Evolutionary conservation across 2,113 vertebrate species (phyloP), one percentile per base, ranked within the genome.

Genomic region (Colaptes auratus): DNA sequence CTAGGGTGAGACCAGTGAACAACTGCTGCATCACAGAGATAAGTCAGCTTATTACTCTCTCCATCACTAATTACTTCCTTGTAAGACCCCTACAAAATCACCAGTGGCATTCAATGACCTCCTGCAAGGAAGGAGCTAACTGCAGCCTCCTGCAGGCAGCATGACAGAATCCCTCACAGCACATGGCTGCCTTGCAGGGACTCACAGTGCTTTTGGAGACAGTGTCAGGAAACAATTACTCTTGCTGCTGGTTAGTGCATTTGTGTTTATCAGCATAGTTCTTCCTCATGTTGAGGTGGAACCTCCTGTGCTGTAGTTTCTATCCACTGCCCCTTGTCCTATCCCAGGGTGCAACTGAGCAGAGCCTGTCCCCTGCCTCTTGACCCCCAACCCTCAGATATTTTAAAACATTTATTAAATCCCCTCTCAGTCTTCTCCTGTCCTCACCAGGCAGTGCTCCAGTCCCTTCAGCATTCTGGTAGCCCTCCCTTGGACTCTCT

Each of bases 141-240:
- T 6, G 3, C 25, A 27, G 70, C n/a, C 33, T 72, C 83, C 59
- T 0, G 0, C 36, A 36, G 52, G 77, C 88, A 88, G 58, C 13
- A 11, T 2, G 1, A 52, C 6, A 0, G n/a, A 1, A 0, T 35
- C 44, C 35, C 59, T 52, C 7, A 1, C 71, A 59, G 69, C 56
- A 63, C 60, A 16, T 63, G 65, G 71, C 65, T 84, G 61, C 71
- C 77, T 65, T 0, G 0, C 46, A 65, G 48, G 81, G 55, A 31
- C 66, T 55, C 89, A 77, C 81, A n/a, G 2, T 0, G 9, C 78
- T 85, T 44, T 35, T 1, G 0, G 65, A 88, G 56, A 77, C 89
- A 85, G 36, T 7, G 46, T 28, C 58, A 79, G 59, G 63, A 66
- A 95, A 85, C 55, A 89, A 89, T 76, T 61, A 65, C 8, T 33